These are phyloP conservation scores for Acipenser ruthenus DNA, from an alignment of 2,797 vertebrate species.

Conservation along the genomic window DNA sequence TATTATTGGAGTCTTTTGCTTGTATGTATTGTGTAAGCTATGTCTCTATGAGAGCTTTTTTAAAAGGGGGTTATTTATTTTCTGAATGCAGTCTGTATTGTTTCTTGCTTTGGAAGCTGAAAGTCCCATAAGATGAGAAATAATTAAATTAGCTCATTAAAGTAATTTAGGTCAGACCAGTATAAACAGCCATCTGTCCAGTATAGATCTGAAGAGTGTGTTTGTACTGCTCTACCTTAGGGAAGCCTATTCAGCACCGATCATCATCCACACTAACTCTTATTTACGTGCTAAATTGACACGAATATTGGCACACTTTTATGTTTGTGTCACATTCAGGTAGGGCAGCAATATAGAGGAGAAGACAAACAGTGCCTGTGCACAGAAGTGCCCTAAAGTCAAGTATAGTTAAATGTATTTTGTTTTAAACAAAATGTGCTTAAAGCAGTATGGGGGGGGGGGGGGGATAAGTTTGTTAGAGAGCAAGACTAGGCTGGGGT, in stretches of 20 bases:
- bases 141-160: conserved; percentile 10
- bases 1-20: no score
- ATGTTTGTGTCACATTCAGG: background rate
- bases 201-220: background rate
- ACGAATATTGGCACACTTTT: background rate
- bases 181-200: background rate
- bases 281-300: conserved; percentile 4
- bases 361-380: background rate
- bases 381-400: background rate
- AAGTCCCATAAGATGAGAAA: background rate
- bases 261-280: background rate
- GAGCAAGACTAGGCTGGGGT: no score
- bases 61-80: no score
- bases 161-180: conserved; percentile 11
- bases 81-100: background rate
- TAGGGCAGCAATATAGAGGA: background rate
- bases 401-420: background rate
- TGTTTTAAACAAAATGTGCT: no score
- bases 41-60: conserved; percentile 2
- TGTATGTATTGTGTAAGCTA: background rate
- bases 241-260: background rate
- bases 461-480: no score
- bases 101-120: background rate
- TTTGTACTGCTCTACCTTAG: background rate
- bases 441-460: no score